Conservation (phyloP, 1,140 invertebrate genomes). For the Nebria ingens region DNA sequence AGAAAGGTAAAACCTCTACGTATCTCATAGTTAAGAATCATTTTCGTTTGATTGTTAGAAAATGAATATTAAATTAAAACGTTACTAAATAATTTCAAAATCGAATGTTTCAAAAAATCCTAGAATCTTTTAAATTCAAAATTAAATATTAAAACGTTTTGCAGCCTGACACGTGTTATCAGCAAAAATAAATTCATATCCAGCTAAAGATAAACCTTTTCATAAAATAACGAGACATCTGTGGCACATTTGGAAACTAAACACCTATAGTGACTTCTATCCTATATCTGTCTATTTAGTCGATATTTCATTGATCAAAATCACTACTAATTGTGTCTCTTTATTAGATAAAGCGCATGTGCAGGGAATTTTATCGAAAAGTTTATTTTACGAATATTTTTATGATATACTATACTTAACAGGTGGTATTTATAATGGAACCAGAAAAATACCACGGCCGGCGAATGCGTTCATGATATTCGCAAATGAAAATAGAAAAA, state of each 20-base stretch:
- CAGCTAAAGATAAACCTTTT: too few species aligned
- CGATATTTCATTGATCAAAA: neutral
- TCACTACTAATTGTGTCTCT: neutral
- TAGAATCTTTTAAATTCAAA: neutral
- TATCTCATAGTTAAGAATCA: neutral
- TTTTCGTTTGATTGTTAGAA: neutral
- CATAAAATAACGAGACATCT: too few species aligned
- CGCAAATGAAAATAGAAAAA: constrained; percentile 49
- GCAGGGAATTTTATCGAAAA: neutral
- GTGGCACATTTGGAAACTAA: too few species aligned
- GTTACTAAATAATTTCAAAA: neutral
- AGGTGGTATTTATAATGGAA: too few species aligned
- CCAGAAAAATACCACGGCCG: constrained; percentile 45
- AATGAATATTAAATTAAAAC: neutral
- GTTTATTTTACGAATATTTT: neutral
- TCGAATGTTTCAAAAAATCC: neutral
- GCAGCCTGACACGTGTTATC: too few species aligned
- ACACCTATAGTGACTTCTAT: too few species aligned
- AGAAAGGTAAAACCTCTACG: neutral
- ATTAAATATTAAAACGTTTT: too few species aligned
- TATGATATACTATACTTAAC: too few species aligned
- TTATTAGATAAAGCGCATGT: neutral
- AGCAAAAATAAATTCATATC: too few species aligned
- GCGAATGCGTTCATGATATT: constrained; percentile 57
- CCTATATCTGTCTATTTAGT: too few species aligned